Evolutionary conservation across 1,140 invertebrate species (phyloP).

Genomic region (Drosophila chauvacae): DNA sequence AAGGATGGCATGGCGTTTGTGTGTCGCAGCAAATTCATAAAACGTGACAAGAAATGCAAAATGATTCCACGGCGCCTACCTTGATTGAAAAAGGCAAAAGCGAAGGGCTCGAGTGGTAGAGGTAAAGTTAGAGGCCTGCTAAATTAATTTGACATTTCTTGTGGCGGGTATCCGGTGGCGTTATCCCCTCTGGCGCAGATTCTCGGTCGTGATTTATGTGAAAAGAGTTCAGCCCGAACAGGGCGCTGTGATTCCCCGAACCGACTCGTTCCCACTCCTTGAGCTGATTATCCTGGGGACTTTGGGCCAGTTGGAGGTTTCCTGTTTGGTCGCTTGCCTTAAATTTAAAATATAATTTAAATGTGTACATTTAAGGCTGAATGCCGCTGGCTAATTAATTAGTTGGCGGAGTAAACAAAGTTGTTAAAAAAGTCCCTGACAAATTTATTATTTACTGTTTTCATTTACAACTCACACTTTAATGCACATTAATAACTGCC

Average conservation of each 20-base stretch:
- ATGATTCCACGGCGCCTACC: slow-evolving; percentile 48
- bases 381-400: slow-evolving; percentile 3
- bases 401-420: slow-evolving; percentile 7
- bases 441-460: slow-evolving; percentile 20
- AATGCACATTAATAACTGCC: slow-evolving; percentile 34
- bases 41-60: slow-evolving; percentile 78
- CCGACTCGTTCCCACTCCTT: slow-evolving; percentile 30
- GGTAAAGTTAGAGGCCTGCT: slow-evolving; percentile 59
- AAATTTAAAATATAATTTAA: slow-evolving; percentile 17
- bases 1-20: slow-evolving; percentile 28
- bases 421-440: slow-evolving; percentile 6
- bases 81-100: slow-evolving; percentile 77
- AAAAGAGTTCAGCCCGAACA: slow-evolving; percentile 60
- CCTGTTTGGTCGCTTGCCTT: neutral
- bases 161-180: slow-evolving; percentile 51
- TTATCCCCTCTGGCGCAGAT: slow-evolving; percentile 26
- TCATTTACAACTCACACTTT: slow-evolving; percentile 13
- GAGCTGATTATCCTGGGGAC: slow-evolving; percentile 17
- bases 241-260: slow-evolving; percentile 11
- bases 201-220: slow-evolving; percentile 68
- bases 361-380: neutral
- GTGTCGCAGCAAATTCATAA: slow-evolving; percentile 74
- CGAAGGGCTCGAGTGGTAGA: slow-evolving; percentile 45
- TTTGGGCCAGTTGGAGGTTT: slow-evolving; percentile 21
- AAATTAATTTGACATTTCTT: slow-evolving; percentile 82